Base-by-base conservation (phyloP, 1,140 invertebrate species). In the Drosophila arizonae region DNA sequence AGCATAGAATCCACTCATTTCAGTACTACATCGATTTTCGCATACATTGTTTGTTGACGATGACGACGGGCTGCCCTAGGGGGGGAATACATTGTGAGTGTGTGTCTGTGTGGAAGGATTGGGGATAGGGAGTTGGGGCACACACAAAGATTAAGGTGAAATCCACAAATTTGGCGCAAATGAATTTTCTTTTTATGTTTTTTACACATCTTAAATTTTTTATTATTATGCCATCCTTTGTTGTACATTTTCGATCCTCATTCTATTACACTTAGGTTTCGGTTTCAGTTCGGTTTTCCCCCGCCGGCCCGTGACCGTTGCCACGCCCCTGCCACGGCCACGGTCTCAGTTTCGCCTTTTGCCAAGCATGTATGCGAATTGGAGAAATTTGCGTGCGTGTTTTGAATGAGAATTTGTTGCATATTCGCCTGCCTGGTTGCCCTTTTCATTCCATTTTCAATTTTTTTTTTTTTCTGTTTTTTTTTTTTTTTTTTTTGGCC, bases 111-210 rank as follows among this genome's bases (percentile, higher is more conserved):
- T 17, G 17, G 17, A 0, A 17, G 21, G 21, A 24, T 24, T 24
- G 17, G 10, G 17, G 15, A 24, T 24, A 43, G 41, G n/a, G 21
- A 9, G 43, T 39, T 6, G 52, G 43, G 43, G 15, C 72, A 8
- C 33, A 33, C 33, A 33, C 71, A 82, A 82, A 82, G 82, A 82
- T 88, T 88, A 88, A 88, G 84, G 85, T 88, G 79, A 88, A 88
- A 88, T 88, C 84, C 84, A 88, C 84, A 88, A 88, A 88, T 88
- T 88, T 88, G 84, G 80, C 84, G 79, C 85, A 88, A 88, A 88
- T 88, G 84, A 88, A 88, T 88, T 88, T 88, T 88, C 84, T 84
- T 88, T 88, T 88, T 88, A 89, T 89, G 85, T 88, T 88, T 88
- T 88, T 88, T 88, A 88, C 85, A 88, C 84, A 88, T 88, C 84